A percentile compares a stretch with the other conserved stretches of the same genome.
Conservation (phyloP, 2,888 invertebrate genomes). For the Eupithecia insigniata region DNA sequence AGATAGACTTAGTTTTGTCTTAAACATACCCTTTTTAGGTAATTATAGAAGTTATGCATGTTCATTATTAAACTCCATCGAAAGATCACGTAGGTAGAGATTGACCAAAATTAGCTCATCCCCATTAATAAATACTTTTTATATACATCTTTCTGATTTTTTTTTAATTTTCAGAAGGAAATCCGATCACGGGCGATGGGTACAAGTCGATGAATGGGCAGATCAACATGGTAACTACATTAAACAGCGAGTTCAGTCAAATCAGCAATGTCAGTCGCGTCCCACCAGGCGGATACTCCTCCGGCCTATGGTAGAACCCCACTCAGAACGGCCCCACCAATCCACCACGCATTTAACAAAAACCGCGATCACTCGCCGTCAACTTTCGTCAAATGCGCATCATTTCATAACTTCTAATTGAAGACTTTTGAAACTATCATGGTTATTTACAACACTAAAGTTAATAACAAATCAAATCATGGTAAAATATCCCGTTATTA, state of each 20-base stretch:
- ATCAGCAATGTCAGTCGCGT: constrained; percentile 83
- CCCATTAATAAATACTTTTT: constrained; percentile 22
- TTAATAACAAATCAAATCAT: too few relatives aligned
- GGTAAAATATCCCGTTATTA: too few relatives aligned
- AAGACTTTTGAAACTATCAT: constrained; percentile 11
- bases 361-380: constrained; percentile 40
- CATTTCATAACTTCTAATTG: constrained; percentile 19
- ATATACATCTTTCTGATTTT: constrained; percentile 16
- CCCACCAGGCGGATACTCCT: constrained; percentile 88
- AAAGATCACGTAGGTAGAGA: constrained; percentile 36
- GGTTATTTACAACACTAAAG: too few relatives aligned
- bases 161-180: constrained; percentile 78
- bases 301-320: constrained; percentile 86
- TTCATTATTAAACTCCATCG: constrained; percentile 27
- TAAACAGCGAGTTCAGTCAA: constrained; percentile 70
- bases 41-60: constrained; percentile 37
- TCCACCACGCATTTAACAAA: constrained; percentile 48
- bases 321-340: constrained; percentile 44
- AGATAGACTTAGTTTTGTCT: constrained; percentile 28
- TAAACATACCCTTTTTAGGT: constrained; percentile 33
- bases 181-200: constrained; percentile 85
- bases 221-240: constrained; percentile 80
- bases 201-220: constrained; percentile 85
- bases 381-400: constrained; percentile 48
- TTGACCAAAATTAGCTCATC: constrained; percentile 32